Conservation (phyloP, 2,113 vertebrate species). For the Strix aluco region DNA sequence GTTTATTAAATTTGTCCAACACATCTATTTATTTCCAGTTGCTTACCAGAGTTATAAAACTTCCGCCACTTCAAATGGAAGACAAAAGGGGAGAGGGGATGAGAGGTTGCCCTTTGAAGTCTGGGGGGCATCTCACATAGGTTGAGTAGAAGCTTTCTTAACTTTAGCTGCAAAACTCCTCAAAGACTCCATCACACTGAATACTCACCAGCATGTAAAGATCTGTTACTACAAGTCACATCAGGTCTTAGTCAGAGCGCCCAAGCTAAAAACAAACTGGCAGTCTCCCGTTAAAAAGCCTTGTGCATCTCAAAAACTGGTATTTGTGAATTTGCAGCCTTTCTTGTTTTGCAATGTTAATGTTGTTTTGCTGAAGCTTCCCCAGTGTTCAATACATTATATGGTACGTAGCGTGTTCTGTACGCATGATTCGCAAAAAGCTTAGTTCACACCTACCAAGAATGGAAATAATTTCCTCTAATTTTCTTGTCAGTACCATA, state of each 20-base stretch:
- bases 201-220: background rate
- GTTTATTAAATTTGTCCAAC: background rate
- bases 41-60: background rate
- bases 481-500: background rate
- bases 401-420: fast-evolving
- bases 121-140: background rate
- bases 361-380: background rate
- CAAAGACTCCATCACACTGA: background rate
- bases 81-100: background rate
- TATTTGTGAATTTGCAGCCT: background rate
- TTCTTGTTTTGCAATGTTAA: background rate
- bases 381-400: background rate
- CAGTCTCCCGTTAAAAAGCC: background rate
- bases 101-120: background rate
- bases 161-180: background rate
- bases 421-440: fast-evolving
- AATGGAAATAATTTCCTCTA: background rate
- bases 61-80: background rate
- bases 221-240: background rate
- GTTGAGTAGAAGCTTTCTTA: background rate
- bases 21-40: background rate
- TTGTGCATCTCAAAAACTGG: background rate
- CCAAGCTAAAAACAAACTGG: background rate
- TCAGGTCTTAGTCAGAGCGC: background rate
- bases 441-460: background rate